Conservation (phyloP, 2,888 invertebrate species). For the Argyresthia goedartella region DNA sequence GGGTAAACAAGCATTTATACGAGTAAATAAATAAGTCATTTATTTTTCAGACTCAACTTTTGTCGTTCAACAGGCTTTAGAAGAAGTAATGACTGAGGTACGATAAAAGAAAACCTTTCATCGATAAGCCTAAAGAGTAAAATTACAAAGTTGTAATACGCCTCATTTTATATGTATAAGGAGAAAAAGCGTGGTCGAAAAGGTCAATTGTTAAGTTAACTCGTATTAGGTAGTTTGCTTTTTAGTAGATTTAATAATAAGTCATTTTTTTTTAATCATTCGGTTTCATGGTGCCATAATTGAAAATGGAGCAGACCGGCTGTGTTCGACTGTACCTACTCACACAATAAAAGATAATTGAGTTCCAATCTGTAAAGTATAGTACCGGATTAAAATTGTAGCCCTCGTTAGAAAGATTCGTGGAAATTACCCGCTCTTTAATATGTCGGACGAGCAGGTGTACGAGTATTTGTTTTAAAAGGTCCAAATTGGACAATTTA, state of each 20-base stretch:
- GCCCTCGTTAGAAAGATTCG: background rate
- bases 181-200: too few species aligned
- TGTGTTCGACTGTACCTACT: background rate
- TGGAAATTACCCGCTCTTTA: background rate
- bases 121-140: background rate
- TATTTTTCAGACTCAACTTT: slow-evolving; percentile 19
- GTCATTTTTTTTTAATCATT: too few species aligned
- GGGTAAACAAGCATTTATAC: slow-evolving; percentile 34
- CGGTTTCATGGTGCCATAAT: too few species aligned
- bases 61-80: too few species aligned
- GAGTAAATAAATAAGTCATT: slow-evolving; percentile 34
- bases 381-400: background rate
- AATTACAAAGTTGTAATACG: background rate
- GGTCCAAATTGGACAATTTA: slow-evolving; percentile 41
- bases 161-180: too few species aligned
- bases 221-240: too few species aligned
- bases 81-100: too few species aligned
- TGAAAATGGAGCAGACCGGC: too few species aligned
- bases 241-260: too few species aligned
- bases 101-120: background rate
- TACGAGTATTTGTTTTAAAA: slow-evolving; percentile 30
- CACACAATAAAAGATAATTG: background rate
- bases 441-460: slow-evolving; percentile 29
- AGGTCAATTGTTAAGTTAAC: too few species aligned
- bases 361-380: background rate